phyloP scores from a whole-genome alignment of 2,113 vertebrate species.

The Phalacrocorax carbo region DNA sequence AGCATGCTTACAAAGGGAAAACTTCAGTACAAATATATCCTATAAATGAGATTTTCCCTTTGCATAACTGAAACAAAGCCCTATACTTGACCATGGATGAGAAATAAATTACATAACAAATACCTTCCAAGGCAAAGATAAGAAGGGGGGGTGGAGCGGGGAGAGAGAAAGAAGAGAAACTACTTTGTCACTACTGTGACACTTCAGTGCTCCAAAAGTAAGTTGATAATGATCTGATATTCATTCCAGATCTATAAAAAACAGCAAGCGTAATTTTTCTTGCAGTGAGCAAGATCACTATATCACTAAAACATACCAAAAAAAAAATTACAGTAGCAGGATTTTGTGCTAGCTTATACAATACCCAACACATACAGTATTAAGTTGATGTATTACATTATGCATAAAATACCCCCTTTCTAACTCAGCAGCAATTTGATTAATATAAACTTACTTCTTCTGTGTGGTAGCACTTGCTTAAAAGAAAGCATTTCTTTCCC shows the following conservation, averaged over 20 bases:
- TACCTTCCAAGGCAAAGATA: background rate
- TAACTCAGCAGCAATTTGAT: background rate
- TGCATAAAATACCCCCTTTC: background rate
- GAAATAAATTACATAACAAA: background rate
- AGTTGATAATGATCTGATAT: background rate
- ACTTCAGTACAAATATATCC: background rate
- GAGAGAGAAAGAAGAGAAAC: background rate
- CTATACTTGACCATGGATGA: background rate
- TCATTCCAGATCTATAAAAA: background rate
- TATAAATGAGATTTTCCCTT: background rate
- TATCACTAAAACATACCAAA: background rate
- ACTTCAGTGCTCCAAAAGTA: background rate
- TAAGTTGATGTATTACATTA: background rate
- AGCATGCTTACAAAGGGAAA: background rate
- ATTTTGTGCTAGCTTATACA: background rate
- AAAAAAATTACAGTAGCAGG: background rate
- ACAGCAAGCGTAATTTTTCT: background rate
- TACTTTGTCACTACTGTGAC: background rate
- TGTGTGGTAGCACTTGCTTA: background rate
- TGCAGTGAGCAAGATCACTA: background rate
- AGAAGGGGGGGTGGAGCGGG: rapidly evolving
- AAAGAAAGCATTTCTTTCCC: background rate
- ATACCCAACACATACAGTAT: background rate
- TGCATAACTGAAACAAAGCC: background rate
- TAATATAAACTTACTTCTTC: background rate